Percentiles rank a stretch among this genome's conserved stretches.
phyloP scores from a whole-genome alignment of 1,140 invertebrate species.

The Cryptotermes secundus region DNA sequence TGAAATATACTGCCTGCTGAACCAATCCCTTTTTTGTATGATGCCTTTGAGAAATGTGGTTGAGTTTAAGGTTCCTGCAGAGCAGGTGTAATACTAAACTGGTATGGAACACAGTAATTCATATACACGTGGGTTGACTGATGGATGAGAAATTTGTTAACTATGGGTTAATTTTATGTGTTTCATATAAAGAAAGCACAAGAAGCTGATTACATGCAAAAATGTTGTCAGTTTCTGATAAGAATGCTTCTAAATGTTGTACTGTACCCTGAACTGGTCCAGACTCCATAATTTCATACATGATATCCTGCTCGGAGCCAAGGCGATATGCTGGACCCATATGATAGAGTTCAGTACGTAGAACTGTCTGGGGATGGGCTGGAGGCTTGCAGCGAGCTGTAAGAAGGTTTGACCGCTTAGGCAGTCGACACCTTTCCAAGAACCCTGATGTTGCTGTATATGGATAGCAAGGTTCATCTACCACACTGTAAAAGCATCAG shows the following conservation, averaged over 20 bases:
- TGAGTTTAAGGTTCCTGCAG: too few relatives aligned
- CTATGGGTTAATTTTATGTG: too few relatives aligned
- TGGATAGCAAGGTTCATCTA: slow-evolving; percentile 79
- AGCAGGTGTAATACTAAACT: too few relatives aligned
- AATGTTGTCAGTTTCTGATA: not conserved
- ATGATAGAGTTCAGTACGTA: slow-evolving; percentile 57
- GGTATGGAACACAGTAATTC: too few relatives aligned
- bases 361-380: slow-evolving; percentile 40
- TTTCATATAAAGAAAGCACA: too few relatives aligned
- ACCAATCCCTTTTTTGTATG: too few relatives aligned
- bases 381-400: slow-evolving; percentile 54
- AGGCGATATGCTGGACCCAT: slow-evolving; percentile 84
- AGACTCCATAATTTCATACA: slow-evolving; percentile 85
- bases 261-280: slow-evolving; percentile 89
- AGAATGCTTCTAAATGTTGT: not conserved
- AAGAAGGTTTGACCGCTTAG: slow-evolving; percentile 51
- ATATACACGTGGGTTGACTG: too few relatives aligned
- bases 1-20: too few relatives aligned
- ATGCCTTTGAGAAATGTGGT: too few relatives aligned
- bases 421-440: slow-evolving; percentile 57
- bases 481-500: slow-evolving; percentile 56
- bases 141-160: too few relatives aligned
- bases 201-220: too few relatives aligned
- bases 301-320: slow-evolving; percentile 77
- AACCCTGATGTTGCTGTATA: slow-evolving; percentile 62